phyloP scores from a whole-genome alignment of 2,113 vertebrate genomes.

The Mionectes macconnelli region DNA sequence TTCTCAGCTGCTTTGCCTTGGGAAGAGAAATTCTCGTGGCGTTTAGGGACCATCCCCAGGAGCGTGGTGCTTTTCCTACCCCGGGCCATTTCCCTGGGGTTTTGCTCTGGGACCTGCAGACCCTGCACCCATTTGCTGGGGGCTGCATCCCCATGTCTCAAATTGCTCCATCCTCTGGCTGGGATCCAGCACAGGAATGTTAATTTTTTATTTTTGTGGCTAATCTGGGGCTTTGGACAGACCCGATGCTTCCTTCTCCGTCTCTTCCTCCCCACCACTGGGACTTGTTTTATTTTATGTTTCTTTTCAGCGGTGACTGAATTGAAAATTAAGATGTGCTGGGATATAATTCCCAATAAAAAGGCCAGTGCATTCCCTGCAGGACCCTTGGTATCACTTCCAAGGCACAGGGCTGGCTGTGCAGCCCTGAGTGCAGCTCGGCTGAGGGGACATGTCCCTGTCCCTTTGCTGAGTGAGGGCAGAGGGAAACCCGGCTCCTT shows the following conservation, averaged over 20 bases:
- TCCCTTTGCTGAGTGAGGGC: accelerated
- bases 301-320: background rate
- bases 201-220: background rate
- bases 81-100: accelerated
- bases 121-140: accelerated
- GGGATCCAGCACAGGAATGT: background rate
- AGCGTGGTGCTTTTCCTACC: background rate
- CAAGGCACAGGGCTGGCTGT: accelerated
- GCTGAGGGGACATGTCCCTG: accelerated
- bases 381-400: background rate
- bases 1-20: background rate
- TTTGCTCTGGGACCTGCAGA: background rate
- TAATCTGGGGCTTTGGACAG: background rate
- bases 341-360: background rate
- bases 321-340: background rate
- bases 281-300: background rate
- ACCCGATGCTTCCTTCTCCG: background rate
- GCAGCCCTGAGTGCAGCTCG: accelerated
- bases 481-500: background rate
- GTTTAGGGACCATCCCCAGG: background rate
- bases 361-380: background rate
- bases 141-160: background rate
- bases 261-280: background rate
- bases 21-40: accelerated
- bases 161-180: background rate